Base-by-base conservation (phyloP, 2,797 vertebrate genomes). In the Amblyraja radiata region DNA sequence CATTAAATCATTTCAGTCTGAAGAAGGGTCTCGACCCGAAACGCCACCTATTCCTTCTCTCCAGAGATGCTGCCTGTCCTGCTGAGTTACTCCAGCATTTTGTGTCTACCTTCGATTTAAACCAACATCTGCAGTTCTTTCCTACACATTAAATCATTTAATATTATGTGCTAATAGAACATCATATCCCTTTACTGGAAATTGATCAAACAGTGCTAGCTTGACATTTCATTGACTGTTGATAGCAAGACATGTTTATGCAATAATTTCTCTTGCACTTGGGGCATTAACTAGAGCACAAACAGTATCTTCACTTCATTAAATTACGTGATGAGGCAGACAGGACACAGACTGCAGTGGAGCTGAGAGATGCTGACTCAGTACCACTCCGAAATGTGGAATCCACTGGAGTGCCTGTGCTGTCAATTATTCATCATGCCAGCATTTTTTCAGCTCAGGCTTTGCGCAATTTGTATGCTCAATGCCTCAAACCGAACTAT, bases 381-480 rank as follows among this genome's bases (percentile, higher is more conserved):
- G n/a, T 36, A 8, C n/a, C n/a, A 36, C 7, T 68, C 16, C 21
- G 58, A 36, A 8, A 32, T 36, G 61, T 36, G 84, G 14, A 32
- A 68, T 36, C 61, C n/a, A 23, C 28, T 68, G 7, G 63, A 68
- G n/a, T 68, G 84, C 61, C 28, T 65, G 28, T 65, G 61, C n/a
- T 88, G 84, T 88, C 84, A 88, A 88, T 88, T 68, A 88, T 88
- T 88, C 84, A 88, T 88, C 63, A 32, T 36, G 14, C 18, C 32
- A 2, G 61, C 7, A 36, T 88, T 68, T 63, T 16, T 63, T 68
- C 16, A 68, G 84, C 13, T 65, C 61, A 36, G 16, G 61, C 1
- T 10, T 14, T 65, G 28, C 18, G n/a, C 84, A 68, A 14, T 36
- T 36, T 88, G 6, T 28, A n/a, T 68, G n/a, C 63, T 21, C 7